phyloP scores from a whole-genome alignment of 2,888 invertebrate genomes.

The Pseudococcus viburni region DNA sequence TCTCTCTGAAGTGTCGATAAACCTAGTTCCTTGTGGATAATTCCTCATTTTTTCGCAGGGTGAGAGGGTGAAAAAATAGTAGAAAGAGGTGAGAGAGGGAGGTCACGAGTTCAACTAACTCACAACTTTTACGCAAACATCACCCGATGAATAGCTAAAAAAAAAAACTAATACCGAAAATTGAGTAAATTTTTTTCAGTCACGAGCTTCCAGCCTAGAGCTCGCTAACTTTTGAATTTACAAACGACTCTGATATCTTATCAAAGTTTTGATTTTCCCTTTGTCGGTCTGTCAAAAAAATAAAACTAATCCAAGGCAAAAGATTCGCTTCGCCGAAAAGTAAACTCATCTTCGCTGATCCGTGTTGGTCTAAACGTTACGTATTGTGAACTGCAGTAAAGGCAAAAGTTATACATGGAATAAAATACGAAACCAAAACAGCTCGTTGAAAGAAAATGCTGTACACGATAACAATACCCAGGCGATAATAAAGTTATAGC shows the following conservation, averaged over 20 bases:
- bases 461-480: not conserved
- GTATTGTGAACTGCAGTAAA: not conserved
- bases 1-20: no score
- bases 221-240: not conserved
- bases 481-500: conserved; percentile 25
- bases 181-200: not conserved
- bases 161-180: no score
- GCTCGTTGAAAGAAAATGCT: not conserved
- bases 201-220: not conserved
- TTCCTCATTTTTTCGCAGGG: no score
- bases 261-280: not conserved
- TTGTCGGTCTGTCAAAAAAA: not conserved
- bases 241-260: not conserved
- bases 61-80: no score
- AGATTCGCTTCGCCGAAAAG: not conserved
- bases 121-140: no score
- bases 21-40: no score
- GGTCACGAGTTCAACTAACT: no score
- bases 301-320: not conserved
- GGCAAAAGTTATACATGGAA: conserved; percentile 5
- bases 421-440: conserved; percentile 17
- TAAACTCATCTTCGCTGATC: not conserved
- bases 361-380: not conserved
- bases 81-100: no score
- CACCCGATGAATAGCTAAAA: no score